Evolutionary conservation across 2,113 vertebrate species (phyloP), one percentile per base, ranked within the genome.

Genomic region (Chroicocephalus ridibundus): DNA sequence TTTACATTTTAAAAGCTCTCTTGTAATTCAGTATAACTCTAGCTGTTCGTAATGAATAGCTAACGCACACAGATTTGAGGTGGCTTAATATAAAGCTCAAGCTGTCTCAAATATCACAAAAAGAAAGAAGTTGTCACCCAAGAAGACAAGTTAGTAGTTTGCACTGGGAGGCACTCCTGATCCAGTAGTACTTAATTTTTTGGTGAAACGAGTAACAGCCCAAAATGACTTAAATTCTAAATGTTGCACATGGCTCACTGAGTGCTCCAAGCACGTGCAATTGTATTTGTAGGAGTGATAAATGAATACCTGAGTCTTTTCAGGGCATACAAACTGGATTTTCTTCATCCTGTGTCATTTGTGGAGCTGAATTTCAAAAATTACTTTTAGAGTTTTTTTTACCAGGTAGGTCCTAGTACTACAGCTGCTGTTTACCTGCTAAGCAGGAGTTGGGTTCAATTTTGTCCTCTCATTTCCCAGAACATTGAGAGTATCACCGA

Each of bases 1-100:
- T 86, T 81, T 88, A 55, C 61, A 68, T 96, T 89, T 86, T 93
- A 71, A 91, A 93, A 93, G 61, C 42, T 86, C 51, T 82, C n/a
- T 54, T 83, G 32, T 71, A 95, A 86, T 71, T 83, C 60, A 68
- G 17, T 70, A 25, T 82, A 91, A 91, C 18, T 90, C 16, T 80
- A 24, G 13, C 51, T 86, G 38, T 89, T 94, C n/a, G 10, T 91
- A 78, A 82, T 51, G 32, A 92, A 68, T 49, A 80, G 13, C 32
- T 76, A 85, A 80, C 15, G 24, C 46, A 78, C 22, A 34, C 38
- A 84, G 77, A 54, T 52, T 68, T 64, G 55, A 55, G 42, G 32
- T 68, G n/a, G 69, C 55, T 94, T 71, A 86, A 86, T 47, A 69
- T 10, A 10, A 34, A 77, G 65, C 65, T 21, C 74, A 82, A 64